Evolutionary conservation across 2,113 vertebrate species (phyloP).

Genomic region (Thermophis baileyi): DNA sequence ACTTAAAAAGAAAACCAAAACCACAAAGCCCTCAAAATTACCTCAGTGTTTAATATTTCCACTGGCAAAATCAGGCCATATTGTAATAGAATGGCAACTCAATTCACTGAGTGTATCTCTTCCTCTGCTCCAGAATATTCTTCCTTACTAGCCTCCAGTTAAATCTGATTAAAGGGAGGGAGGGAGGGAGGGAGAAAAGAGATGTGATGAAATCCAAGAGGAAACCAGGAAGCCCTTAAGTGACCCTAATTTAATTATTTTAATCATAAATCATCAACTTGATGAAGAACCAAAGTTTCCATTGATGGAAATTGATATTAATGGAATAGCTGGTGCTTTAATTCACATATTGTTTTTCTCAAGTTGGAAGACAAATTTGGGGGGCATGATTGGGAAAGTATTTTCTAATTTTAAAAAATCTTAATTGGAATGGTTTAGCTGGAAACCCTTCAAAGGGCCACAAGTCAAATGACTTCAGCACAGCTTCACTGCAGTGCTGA

Average conservation of each 20-base stretch:
- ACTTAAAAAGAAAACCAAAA: constrained; percentile 17
- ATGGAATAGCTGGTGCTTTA: no score
- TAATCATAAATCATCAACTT: constrained; percentile 92
- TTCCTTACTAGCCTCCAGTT: constrained; percentile 72
- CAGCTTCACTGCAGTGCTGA: neutral
- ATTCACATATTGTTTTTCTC: neutral
- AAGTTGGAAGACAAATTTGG: neutral
- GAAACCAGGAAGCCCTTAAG: constrained; percentile 77
- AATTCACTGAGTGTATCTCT: neutral
- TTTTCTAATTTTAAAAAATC: neutral
- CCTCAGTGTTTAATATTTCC: constrained; percentile 62
- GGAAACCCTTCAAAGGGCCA: neutral
- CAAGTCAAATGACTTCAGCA: neutral
- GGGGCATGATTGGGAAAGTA: neutral
- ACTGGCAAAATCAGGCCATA: constrained; percentile 50
- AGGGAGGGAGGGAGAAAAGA: neutral
- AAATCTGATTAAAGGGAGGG: constrained; percentile 62
- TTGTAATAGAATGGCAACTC: constrained; percentile 42
- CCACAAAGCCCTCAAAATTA: constrained; percentile 12
- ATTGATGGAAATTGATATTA: no score
- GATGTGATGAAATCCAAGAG: constrained; percentile 72
- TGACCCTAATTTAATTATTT: constrained; percentile 87
- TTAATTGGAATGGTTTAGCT: neutral
- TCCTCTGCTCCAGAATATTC: constrained; percentile 70
- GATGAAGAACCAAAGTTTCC: constrained; percentile 48